Conservation (phyloP, 1,140 invertebrate genomes). For the Zaprionus nigranus region DNA sequence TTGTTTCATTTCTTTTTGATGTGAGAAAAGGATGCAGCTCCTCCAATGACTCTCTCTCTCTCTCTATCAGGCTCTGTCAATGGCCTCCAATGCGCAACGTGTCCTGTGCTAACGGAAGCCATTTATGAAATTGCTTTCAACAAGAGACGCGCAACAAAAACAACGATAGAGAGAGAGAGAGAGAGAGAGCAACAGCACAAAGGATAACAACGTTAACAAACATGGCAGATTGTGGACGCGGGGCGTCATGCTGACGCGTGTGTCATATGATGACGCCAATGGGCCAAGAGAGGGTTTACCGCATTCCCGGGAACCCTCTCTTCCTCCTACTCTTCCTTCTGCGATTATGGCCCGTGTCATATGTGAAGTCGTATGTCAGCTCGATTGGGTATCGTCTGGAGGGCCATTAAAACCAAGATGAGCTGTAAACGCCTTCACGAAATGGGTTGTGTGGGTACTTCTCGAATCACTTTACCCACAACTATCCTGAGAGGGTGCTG, state of each 20-base stretch:
- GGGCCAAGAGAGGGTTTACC: background rate
- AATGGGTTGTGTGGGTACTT: background rate
- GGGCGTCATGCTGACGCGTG: constrained; percentile 61
- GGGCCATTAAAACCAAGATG: constrained; percentile 34
- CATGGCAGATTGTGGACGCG: constrained; percentile 21
- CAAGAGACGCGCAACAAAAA: constrained; percentile 43
- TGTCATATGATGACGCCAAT: constrained; percentile 62
- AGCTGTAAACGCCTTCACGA: constrained; percentile 28
- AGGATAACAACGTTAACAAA: constrained; percentile 22
- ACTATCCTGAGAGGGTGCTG: background rate
- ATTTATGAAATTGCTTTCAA: constrained; percentile 80
- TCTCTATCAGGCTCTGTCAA: background rate
- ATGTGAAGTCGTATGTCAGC: constrained; percentile 36
- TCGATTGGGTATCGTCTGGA: constrained; percentile 31
- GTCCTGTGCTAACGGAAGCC: constrained; percentile 73
- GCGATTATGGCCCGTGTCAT: constrained; percentile 47
- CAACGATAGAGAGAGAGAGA: constrained; percentile 12
- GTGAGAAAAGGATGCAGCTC: constrained; percentile 34
- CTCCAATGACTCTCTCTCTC: background rate
- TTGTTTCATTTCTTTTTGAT: constrained; percentile 14
- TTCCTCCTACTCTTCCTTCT: background rate
- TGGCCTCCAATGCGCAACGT: constrained; percentile 47
- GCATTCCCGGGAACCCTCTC: too few relatives aligned
- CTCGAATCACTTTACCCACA: background rate
- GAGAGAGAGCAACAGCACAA: constrained; percentile 41